These are phyloP conservation scores for Polydrusus pterygomalis DNA, from an alignment of 2,888 invertebrate genomes.

Conservation along the genomic window DNA sequence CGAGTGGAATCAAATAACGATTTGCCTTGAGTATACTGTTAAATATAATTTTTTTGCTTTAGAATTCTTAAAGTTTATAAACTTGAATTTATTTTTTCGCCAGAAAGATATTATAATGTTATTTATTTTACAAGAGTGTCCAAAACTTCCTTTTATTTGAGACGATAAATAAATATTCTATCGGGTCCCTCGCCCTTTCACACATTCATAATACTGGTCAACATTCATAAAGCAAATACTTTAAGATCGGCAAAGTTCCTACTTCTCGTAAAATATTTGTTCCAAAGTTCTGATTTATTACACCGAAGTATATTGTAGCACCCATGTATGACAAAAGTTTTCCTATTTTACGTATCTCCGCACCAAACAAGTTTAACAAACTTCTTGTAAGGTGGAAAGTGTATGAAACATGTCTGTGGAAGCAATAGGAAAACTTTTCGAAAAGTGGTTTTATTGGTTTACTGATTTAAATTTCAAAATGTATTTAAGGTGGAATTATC, in stretches of 20 bases:
- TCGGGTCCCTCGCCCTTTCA: neutral
- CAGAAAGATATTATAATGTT: too few species aligned
- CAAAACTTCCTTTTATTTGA: neutral
- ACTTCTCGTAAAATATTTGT: neutral
- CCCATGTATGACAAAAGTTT: constrained; percentile 11
- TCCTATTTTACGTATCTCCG: constrained; percentile 9
- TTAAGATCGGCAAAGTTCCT: neutral
- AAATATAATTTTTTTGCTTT: too few species aligned
- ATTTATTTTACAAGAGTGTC: neutral
- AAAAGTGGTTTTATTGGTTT: constrained; percentile 3
- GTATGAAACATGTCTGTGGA: neutral
- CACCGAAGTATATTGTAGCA: constrained; percentile 6
- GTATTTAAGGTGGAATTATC: neutral
- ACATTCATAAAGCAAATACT: constrained; percentile 11
- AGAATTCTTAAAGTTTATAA: too few species aligned
- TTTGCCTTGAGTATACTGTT: too few species aligned
- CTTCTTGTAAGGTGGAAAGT: constrained; percentile 5
- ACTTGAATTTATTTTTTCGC: too few species aligned
- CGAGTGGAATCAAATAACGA: too few species aligned
- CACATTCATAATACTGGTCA: neutral
- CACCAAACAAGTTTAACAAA: constrained; percentile 16
- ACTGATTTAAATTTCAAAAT: neutral
- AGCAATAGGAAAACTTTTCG: constrained; percentile 12
- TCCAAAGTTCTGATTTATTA: constrained; percentile 13
- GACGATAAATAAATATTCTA: neutral